Evolutionary conservation across 2,113 vertebrate species (phyloP).

Genomic region (Ctenodactylus gundi): DNA sequence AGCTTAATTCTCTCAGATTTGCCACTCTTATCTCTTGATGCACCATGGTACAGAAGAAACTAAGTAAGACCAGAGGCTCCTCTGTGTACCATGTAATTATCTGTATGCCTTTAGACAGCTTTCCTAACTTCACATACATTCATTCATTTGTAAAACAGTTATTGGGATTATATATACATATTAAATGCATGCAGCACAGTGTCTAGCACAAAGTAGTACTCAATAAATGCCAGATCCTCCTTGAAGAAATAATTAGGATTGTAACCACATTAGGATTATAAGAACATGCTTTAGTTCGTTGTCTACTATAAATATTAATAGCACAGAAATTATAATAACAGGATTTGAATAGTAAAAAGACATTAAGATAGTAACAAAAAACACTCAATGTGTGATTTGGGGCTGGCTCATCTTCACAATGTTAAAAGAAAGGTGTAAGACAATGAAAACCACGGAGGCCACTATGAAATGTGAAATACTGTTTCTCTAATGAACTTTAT

Average conservation of each 20-base stretch:
- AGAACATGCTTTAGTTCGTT: not conserved
- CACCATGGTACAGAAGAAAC: not conserved
- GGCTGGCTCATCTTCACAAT: not conserved
- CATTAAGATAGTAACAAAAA: conserved; percentile 31
- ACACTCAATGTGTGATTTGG: conserved; percentile 10
- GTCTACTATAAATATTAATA: conserved; percentile 26
- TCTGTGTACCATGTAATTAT: not conserved
- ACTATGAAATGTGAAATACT: conserved; percentile 31
- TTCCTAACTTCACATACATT: conserved; percentile 6
- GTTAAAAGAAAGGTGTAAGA: conserved; percentile 25
- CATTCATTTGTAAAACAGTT: conserved; percentile 32
- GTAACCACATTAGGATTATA: not conserved
- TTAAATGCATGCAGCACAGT: conserved; percentile 31
- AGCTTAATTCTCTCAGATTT: not conserved
- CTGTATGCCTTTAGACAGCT: not conserved
- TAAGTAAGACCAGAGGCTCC: not conserved
- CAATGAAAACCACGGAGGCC: not conserved
- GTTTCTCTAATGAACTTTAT: conserved; percentile 20
- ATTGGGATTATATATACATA: not conserved
- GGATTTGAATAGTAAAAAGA: conserved; percentile 37
- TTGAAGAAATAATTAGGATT: conserved; percentile 29
- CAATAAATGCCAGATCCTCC: conserved; percentile 48
- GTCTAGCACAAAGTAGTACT: conserved; percentile 44
- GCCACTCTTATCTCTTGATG: conserved; percentile 6
- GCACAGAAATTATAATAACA: conserved; percentile 15